Evolutionary conservation across 1,140 invertebrate species (phyloP), one percentile per base, ranked within the genome.

Genomic region (Trigoniulus corallinus): DNA sequence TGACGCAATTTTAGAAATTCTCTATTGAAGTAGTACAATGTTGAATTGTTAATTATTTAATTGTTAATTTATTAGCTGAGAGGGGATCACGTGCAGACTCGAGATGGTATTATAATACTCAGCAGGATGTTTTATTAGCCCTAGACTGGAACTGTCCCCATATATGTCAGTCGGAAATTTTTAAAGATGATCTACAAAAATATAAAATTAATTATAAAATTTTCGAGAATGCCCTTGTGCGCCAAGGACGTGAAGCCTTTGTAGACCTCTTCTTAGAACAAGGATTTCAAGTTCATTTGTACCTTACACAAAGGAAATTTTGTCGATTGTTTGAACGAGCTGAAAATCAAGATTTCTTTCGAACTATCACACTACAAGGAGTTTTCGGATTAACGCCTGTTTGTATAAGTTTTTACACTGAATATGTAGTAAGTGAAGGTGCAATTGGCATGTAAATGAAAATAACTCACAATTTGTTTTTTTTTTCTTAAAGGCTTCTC

Each of bases 121-220:
- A 65, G 47, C 64, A 67, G 56, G 62, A 68, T 47, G 53, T 71
- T 1, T 63, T 63, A 39, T 58, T 71, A n/a, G 66, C 66, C 4
- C 46, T 71, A 18, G 67, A 70, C 52, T 71, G 69, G 69, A 71
- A 71, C 52, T 58, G 64, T 51, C 62, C 66, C 4, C 62, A 69
- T 42, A 56, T 71, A 25, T 20, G 45, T 15, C 7, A 4, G 12
- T 4, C 25, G 45, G n/a, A 25, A 47, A n/a, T 23, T 4, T 23
- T n/a, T 47, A 29, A 3, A 4, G 7, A 47, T 46, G 15, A 34
- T 7, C 7, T 15, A 15, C 29, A 7, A 15, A 15, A 34, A 7
- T 29, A 53, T 29, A 58, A 69, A 63, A 60, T 71, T 3, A 62
- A 67, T 25, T 63, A 67, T 50, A 55, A 61, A 21, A 56, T 70